Conservation (phyloP, 2,113 vertebrate species). For the Turnix velox region DNA sequence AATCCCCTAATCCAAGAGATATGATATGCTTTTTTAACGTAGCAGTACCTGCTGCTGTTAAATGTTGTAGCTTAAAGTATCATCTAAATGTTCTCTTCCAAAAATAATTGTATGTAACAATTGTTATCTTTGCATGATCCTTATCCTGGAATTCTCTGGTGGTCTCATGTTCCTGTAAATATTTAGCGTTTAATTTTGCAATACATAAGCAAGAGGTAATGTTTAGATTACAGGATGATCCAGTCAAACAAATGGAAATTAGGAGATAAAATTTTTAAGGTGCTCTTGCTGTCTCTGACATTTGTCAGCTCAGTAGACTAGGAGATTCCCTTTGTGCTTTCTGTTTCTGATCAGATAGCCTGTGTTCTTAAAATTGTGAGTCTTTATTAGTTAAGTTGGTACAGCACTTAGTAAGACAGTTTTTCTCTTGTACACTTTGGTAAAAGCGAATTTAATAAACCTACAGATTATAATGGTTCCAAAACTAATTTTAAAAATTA, state of each 20-base stretch:
- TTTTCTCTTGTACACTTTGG: background rate
- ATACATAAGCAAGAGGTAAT: fast-evolving
- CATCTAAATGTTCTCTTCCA: too few species aligned
- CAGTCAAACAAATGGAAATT: background rate
- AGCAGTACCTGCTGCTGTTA: background rate
- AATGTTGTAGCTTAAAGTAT: background rate
- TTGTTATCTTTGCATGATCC: background rate
- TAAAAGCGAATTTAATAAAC: background rate
- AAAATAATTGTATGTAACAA: background rate
- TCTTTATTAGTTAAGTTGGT: background rate
- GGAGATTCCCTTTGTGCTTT: background rate
- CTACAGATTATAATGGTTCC: background rate
- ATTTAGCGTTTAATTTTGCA: background rate
- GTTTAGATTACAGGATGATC: background rate
- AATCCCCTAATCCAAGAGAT: background rate
- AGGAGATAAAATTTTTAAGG: background rate
- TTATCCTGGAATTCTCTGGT: background rate
- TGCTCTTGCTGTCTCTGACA: background rate
- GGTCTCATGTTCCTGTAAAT: background rate
- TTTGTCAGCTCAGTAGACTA: background rate
- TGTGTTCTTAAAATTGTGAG: background rate
- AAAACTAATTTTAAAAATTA: background rate
- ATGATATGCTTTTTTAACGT: background rate
- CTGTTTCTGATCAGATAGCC: background rate
- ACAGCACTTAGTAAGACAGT: background rate